Evolutionary conservation across 2,888 invertebrate genomes (phyloP), one percentile per base, ranked within the genome.

Genomic region (Coelinius sp.): DNA sequence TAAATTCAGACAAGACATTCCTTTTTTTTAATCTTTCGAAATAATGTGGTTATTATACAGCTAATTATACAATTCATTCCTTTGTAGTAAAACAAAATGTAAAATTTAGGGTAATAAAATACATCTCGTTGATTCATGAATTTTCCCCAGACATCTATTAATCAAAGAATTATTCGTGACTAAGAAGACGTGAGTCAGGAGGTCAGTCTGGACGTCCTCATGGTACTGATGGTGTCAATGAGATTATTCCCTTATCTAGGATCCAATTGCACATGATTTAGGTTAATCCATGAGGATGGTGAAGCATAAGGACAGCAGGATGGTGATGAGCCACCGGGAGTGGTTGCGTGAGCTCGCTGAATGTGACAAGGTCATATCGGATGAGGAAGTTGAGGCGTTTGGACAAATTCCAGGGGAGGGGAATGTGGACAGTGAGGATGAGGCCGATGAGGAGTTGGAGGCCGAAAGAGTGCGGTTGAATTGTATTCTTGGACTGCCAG

Each of bases 401-500:
- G 81, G 77, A 1, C 71, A 78, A 7, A 76, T 81, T 14, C 76
- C 73, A 1, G 74, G 76, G 5, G 75, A 75, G 14, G 75, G 79
- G 8, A 68, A 78, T 20, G 77, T 77, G 0, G 75, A 73, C 0
- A 81, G 82, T 2, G 80, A 82, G 6, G 85, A 85, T 68, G 84
- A 83, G 41, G 75, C 80, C 56, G 81, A 83, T 41, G 81, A 83
- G 65, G 79, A 84, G 56, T 72, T 83, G 7, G 82, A 85, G 52
- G 76, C 78, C n/a, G 85, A 86, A 56, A 79, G 80, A 68, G 72
- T 74, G 0, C 81, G 81, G 20, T 70, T 87, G 2, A 83, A 79
- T 24, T 70, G 78, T 3, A 59, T 77, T 27, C 79, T 85, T 2
- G 76, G 81, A 46, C 64, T 87, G n/a, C 83, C 85, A 0, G 75